A percentile compares a stretch with the other conserved stretches of the same genome.
phyloP scores from a whole-genome alignment of 2,888 invertebrate genomes.

The Lasioglossum marginatum region DNA sequence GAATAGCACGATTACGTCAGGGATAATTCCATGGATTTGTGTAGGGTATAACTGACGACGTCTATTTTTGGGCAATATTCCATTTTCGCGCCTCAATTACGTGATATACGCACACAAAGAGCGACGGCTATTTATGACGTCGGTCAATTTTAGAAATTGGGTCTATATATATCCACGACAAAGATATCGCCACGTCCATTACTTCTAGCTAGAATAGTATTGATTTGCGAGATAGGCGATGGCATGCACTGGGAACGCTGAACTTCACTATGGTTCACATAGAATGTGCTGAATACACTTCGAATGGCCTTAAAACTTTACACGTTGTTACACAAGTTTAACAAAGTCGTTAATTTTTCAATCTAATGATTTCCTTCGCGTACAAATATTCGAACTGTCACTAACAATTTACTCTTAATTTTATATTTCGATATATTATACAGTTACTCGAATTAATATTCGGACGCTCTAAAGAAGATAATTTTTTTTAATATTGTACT shows the following conservation, averaged over 20 bases:
- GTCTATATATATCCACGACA: conserved; percentile 44
- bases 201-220: conserved; percentile 41
- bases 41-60: neutral
- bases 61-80: conserved; percentile 38
- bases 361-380: neutral
- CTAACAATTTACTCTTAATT: too few species aligned
- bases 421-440: too few species aligned
- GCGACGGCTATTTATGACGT: conserved; percentile 30
- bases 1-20: neutral
- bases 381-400: neutral
- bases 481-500: too few species aligned
- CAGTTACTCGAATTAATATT: too few species aligned
- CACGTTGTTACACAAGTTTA: neutral
- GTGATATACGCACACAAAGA: conserved; percentile 10
- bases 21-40: neutral
- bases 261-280: conserved; percentile 26
- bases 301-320: neutral
- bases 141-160: conserved; percentile 48
- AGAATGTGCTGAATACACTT: neutral
- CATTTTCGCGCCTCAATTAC: conserved; percentile 34
- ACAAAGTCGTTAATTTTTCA: neutral
- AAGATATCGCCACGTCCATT: conserved; percentile 55
- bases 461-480: too few species aligned
- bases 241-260: conserved; percentile 22
- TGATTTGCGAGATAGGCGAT: conserved; percentile 31